Percentiles rank a stretch among this genome's conserved stretches.
phyloP scores from a whole-genome alignment of 2,888 invertebrate species.

The Acanthosepion lycidas region DNA sequence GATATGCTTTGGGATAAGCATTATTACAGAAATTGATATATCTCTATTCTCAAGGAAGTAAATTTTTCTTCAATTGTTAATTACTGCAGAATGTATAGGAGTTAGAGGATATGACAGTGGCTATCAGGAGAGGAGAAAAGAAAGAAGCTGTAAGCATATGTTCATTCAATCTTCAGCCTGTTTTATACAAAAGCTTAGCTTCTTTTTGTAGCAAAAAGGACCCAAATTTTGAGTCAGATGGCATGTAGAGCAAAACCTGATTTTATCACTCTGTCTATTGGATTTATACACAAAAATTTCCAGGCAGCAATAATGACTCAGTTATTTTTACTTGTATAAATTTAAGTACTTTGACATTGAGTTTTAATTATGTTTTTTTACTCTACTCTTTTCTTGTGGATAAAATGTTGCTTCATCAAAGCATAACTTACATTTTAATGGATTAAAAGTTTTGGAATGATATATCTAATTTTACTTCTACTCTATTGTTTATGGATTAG shows the following conservation, averaged over 20 bases:
- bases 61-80: too few species aligned
- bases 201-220: background rate
- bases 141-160: too few species aligned
- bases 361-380: too few species aligned
- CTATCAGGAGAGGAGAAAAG: background rate
- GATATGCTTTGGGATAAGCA: too few species aligned
- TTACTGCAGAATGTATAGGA: background rate
- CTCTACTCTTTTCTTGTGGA: background rate
- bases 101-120: background rate
- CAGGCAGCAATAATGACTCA: background rate
- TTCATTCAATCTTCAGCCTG: too few species aligned
- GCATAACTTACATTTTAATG: background rate
- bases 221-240: background rate
- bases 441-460: background rate
- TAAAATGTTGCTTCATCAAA: background rate
- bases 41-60: too few species aligned
- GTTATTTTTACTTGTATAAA: background rate
- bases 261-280: too few species aligned
- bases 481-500: background rate
- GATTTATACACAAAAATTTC: background rate
- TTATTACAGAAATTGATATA: too few species aligned
- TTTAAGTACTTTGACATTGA: too few species aligned
- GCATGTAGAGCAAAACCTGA: background rate
- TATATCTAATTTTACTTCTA: background rate
- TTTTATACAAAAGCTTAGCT: background rate